These are phyloP conservation scores for Drosophila burlai DNA, from an alignment of 1,140 invertebrate species.

Conservation along the genomic window DNA sequence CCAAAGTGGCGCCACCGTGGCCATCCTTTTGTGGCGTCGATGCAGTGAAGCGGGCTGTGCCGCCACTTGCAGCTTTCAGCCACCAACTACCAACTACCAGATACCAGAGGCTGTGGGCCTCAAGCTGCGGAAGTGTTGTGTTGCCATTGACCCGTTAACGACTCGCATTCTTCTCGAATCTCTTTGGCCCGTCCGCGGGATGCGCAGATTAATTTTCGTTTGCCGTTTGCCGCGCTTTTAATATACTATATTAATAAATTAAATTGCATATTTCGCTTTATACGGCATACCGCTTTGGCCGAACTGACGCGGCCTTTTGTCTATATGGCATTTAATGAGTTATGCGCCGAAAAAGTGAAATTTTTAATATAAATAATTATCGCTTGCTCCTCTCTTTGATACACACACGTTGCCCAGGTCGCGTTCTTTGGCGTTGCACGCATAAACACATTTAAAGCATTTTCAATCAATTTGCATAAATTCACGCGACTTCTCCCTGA, in stretches of 20 bases:
- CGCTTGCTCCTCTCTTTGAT: constrained; percentile 61
- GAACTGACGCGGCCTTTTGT: constrained; percentile 15
- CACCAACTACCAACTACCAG: background rate
- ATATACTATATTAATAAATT: constrained; percentile 74
- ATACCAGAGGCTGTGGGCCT: background rate
- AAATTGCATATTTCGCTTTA: constrained; percentile 70
- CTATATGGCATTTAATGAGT: constrained; percentile 36
- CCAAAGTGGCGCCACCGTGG: constrained; percentile 13
- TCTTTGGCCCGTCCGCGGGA: background rate
- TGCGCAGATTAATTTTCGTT: constrained; percentile 58
- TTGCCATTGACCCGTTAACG: constrained; percentile 68
- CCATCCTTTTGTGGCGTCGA: constrained; percentile 7
- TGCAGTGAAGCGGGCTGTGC: constrained; percentile 37
- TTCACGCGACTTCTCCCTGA: constrained; percentile 13
- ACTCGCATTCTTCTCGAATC: constrained; percentile 49
- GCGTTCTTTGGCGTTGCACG: constrained; percentile 4
- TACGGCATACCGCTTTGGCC: constrained; percentile 42
- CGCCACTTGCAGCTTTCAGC: constrained; percentile 7
- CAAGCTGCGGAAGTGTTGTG: constrained; percentile 19
- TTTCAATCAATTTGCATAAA: constrained; percentile 56
- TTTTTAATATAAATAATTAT: constrained; percentile 79
- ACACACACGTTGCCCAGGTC: background rate
- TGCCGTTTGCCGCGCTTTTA: constrained; percentile 52
- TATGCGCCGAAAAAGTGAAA: constrained; percentile 57
- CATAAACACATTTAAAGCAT: constrained; percentile 55